phyloP scores from a whole-genome alignment of 2,113 vertebrate species.

The Dicrurus megarhynchus region DNA sequence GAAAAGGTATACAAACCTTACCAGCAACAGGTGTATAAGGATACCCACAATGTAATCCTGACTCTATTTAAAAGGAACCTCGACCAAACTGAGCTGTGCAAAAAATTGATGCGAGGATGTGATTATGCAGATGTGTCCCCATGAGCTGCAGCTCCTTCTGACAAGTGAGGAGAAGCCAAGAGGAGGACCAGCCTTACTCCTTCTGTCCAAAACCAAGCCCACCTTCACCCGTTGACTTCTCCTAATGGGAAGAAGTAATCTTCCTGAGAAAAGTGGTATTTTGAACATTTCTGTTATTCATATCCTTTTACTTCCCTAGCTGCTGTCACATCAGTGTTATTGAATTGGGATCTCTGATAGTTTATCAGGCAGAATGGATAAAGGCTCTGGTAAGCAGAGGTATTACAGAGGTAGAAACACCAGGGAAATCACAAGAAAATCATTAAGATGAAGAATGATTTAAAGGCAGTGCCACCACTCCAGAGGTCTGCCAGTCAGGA shows the following conservation, averaged over 20 bases:
- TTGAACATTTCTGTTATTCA: neutral
- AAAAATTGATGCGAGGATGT: neutral
- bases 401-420: constrained; percentile 39
- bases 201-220: neutral
- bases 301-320: neutral
- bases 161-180: neutral
- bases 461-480: constrained; percentile 30
- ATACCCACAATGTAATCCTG: neutral
- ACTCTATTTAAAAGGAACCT: neutral
- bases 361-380: constrained; percentile 37
- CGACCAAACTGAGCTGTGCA: neutral
- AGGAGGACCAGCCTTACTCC: neutral
- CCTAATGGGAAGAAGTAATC: neutral
- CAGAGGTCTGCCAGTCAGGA: neutral
- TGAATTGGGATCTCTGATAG: neutral
- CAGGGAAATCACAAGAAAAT: constrained; percentile 48
- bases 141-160: neutral
- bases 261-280: neutral
- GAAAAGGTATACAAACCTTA: neutral
- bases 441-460: constrained; percentile 43
- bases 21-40: neutral
- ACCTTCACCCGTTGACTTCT: neutral
- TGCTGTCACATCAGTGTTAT: neutral
- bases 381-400: neutral
- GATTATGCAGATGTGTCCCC: neutral